Base-by-base conservation (phyloP, 2,888 invertebrate genomes). In the Desoria tigrina region DNA sequence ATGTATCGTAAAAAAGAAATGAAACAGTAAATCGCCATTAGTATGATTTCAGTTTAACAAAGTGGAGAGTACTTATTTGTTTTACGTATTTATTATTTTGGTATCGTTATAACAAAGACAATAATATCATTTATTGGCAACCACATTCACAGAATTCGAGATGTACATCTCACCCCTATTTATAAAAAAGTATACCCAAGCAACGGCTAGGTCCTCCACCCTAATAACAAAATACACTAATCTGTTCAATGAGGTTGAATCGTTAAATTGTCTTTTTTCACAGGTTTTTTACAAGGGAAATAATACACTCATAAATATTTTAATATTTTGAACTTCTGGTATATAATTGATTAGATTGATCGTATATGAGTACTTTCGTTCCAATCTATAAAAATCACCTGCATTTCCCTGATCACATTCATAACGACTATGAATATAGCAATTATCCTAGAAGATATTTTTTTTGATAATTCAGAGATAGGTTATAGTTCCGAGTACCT, bases 101-200 rank as follows among this genome's bases (percentile, higher is more conserved):
- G 32, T 32, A 11, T 11, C 32, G 32, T 32, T n/a, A n/a, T n/a
- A 32, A 7, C 11, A 32, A 11, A 32, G 32, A 32, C n/a, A 45
- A 45, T 45, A 45, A 45, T 45, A 45, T 45, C 45, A 45, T 18
- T 45, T 16, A 45, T 45, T 45, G 45, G 45, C 45, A 45, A 45
- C 45, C 6, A 45, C 45, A 45, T 45, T 39, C 39, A 39, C 39
- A 39, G 39, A 11, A 39, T 39, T 39, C 21, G 45, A 9, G 4
- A 32, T 32, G 32, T 32, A 32, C n/a, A 32, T 32, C 11, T 32
- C 32, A 32, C 11, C 32, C n/a, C 32, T 32, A 32, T 7, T 32
- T 32, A 32, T 32, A 32, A 32, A 32, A n/a, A 32, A 32, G 32
- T 32, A 32, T 32, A 32, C 32, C 32, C 32, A 32, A n/a, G n/a